These are phyloP conservation scores for Leiothrix lutea DNA, from an alignment of 2,113 vertebrate species.

Conservation along the genomic window DNA sequence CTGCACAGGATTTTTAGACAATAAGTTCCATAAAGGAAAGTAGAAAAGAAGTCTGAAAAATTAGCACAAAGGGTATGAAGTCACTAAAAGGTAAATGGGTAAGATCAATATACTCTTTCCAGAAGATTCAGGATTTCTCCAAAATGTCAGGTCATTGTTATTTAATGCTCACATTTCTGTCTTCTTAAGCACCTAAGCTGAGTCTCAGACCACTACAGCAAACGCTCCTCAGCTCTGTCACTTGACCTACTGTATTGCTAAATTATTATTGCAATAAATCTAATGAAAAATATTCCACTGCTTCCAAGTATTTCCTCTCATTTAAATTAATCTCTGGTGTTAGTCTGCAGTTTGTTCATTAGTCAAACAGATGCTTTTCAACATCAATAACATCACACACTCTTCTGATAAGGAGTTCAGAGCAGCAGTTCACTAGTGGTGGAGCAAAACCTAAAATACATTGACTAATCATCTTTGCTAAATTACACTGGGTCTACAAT, in stretches of 20 bases:
- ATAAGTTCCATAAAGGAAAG: neutral
- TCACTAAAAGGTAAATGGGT: neutral
- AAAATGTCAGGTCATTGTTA: neutral
- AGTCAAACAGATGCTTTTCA: neutral
- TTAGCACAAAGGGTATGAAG: neutral
- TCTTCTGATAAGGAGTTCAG: neutral
- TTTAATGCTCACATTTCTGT: neutral
- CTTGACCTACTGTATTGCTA: neutral
- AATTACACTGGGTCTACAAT: neutral
- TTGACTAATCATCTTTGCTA: neutral
- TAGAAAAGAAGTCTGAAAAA: neutral
- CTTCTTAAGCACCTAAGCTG: neutral
- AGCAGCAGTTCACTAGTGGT: neutral
- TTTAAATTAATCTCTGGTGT: neutral
- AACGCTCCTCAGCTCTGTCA: neutral
- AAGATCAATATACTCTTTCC: neutral
- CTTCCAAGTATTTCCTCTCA: neutral
- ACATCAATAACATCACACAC: neutral
- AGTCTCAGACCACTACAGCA: neutral
- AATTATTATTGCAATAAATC: neutral
- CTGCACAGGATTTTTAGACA: neutral
- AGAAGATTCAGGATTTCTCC: neutral
- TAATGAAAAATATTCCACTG: neutral
- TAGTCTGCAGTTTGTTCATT: neutral
- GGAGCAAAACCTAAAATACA: neutral